Base-by-base conservation (phyloP, 2,797 vertebrate genomes). In the Coranthus polyacanthus region DNA sequence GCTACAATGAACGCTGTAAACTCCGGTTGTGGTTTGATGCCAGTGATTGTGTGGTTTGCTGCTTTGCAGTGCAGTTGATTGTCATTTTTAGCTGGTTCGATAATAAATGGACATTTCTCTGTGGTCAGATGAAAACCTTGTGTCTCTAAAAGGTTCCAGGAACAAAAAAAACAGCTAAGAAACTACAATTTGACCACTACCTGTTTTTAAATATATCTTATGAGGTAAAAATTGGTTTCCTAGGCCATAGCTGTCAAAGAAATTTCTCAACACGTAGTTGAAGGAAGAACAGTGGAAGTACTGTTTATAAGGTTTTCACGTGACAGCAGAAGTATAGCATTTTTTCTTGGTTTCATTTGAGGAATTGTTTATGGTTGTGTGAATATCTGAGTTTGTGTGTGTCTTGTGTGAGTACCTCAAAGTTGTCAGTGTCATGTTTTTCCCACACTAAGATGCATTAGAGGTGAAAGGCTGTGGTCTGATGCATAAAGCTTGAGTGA, bases 281-380 rank as follows among this genome's bases (percentile, higher is more conserved):
- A 63, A 75, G 39, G 12, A 17, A 36, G 16, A 70, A 17, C 68
- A 54, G 1, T 21, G 8, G 18, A 46, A 47, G n/a, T n/a, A n/a
- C n/a, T n/a, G n/a, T n/a, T n/a, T n/a, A n/a, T n/a, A n/a, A 42
- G 42, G 22, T 38, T 71, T 72, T 75, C 68, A 61, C 45, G 44
- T 39, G 51, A 68, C 38, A 12, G 59, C 32, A 38, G 3, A 18
- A 43, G 12, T n/a, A 6, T 49, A 53, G 0, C 2, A 21, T 37
- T 15, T 2, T 38, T 13, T 49, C 12, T 42, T n/a, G n/a, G 4
- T 58, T 46, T 52, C 6, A 15, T 10, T 54, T 37, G n/a, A n/a
- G 12, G 7, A 13, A 55, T 16, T 16, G 16, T 21, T 20, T 13
- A 24, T 36, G 8, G 9, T 26, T 64, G 39, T 37, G 12, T 39